A percentile compares a stretch with the other conserved stretches of the same genome.
Conservation (phyloP, 1,140 invertebrate genomes). For the Ylistrum balloti region DNA sequence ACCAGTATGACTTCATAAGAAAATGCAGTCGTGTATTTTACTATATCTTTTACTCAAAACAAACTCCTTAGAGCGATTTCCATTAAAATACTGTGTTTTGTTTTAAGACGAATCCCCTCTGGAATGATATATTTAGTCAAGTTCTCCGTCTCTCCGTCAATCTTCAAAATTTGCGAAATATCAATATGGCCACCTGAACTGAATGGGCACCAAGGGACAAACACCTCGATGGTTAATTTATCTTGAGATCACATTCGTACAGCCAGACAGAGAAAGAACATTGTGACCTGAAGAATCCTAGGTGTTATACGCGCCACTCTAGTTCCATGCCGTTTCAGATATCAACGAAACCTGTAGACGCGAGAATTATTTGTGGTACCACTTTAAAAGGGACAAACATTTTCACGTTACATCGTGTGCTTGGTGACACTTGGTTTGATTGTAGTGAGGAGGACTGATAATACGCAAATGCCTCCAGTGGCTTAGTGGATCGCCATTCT, state of each 20-base stretch:
- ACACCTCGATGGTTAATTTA: background rate
- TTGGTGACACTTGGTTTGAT: background rate
- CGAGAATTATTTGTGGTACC: background rate
- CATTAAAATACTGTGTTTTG: background rate
- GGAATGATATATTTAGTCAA: background rate
- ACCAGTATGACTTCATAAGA: no score
- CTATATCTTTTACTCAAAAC: no score
- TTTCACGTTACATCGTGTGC: background rate
- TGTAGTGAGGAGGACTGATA: background rate
- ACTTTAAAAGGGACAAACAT: background rate
- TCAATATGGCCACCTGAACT: background rate
- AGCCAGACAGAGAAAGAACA: slow-evolving; percentile 4
- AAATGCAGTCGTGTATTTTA: no score
- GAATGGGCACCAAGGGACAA: background rate
- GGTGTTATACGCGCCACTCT: background rate
- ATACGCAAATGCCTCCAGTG: background rate
- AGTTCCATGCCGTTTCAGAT: no score
- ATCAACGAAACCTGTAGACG: background rate
- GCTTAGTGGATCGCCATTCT: background rate
- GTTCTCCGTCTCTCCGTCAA: no score
- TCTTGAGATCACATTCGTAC: background rate
- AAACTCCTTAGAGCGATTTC: no score
- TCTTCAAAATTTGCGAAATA: slow-evolving; percentile 5
- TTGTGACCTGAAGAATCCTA: background rate
- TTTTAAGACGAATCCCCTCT: background rate